These are phyloP conservation scores for Antheraea pernyi DNA, from an alignment of 1,140 invertebrate genomes.

Conservation along the genomic window DNA sequence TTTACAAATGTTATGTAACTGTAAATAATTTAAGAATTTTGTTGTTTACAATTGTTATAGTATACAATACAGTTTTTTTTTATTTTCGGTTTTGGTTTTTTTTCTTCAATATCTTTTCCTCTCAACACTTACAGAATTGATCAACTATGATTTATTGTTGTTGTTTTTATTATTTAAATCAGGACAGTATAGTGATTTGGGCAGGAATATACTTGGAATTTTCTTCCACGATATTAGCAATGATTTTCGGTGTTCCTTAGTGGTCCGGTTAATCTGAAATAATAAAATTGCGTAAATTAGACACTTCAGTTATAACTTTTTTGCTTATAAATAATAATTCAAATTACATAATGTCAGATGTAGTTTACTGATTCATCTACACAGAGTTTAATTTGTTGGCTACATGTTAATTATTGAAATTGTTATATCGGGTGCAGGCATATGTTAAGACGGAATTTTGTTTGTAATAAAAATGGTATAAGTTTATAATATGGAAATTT, in stretches of 20 bases:
- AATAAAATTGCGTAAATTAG: constrained; percentile 12
- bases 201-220: constrained; percentile 39
- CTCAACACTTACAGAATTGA: not conserved
- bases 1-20: too few relatives aligned
- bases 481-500: too few relatives aligned
- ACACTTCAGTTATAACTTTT: too few relatives aligned
- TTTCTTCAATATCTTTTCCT: not conserved
- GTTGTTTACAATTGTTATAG: not conserved
- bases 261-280: constrained; percentile 40
- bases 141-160: constrained; percentile 17
- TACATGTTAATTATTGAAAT: too few relatives aligned
- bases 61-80: not conserved
- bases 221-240: constrained; percentile 49
- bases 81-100: not conserved
- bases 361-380: too few relatives aligned
- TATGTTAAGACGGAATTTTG: too few relatives aligned
- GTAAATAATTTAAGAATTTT: not conserved
- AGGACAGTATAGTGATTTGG: constrained; percentile 29
- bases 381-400: too few relatives aligned
- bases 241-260: constrained; percentile 35
- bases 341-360: too few relatives aligned
- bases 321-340: too few relatives aligned
- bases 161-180: constrained; percentile 22
- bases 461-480: too few relatives aligned
- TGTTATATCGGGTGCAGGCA: too few relatives aligned